phyloP scores from a whole-genome alignment of 2,888 invertebrate species.

The Oligia latruncula region DNA sequence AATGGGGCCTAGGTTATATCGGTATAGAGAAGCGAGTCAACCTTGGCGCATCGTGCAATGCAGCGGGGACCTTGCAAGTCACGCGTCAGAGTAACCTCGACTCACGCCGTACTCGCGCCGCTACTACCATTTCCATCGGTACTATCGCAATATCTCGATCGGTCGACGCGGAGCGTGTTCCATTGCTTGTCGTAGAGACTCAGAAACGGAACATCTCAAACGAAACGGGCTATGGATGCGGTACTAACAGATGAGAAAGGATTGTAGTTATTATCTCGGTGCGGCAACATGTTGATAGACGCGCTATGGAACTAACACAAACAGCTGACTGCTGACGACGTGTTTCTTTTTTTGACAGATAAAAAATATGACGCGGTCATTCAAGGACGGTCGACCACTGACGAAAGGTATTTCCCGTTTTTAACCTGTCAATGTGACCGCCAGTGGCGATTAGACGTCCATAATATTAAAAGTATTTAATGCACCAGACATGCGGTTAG shows the following conservation, averaged over 20 bases:
- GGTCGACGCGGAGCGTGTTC: constrained; percentile 64
- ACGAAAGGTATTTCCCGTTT: constrained; percentile 86
- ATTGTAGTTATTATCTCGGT: constrained; percentile 67
- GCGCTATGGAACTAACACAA: constrained; percentile 86
- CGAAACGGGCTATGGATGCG: constrained; percentile 71
- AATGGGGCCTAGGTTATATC: constrained; percentile 78
- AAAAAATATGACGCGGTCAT: constrained; percentile 88
- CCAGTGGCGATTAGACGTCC: constrained; percentile 72
- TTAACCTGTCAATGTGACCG: constrained; percentile 76
- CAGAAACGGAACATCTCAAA: constrained; percentile 5
- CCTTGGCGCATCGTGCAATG: constrained; percentile 90
- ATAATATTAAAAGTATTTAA: constrained; percentile 61
- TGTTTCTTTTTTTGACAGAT: constrained; percentile 85
- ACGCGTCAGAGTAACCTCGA: constrained; percentile 90
- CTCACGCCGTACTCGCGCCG: constrained; percentile 86
- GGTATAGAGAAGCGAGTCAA: constrained; percentile 85
- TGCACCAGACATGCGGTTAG: constrained; percentile 59
- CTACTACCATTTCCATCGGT: constrained; percentile 79
- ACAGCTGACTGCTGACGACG: constrained; percentile 88
- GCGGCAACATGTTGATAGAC: constrained; percentile 85
- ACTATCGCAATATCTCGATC: constrained; percentile 68
- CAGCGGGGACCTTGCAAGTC: constrained; percentile 90
- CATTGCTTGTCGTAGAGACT: constrained; percentile 73
- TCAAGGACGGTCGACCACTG: constrained; percentile 86
- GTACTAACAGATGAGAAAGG: constrained; percentile 42